A percentile compares a stretch with the other conserved stretches of the same genome.
Conservation (phyloP, 2,888 invertebrate genomes). For the Helobdella robusta region DNA sequence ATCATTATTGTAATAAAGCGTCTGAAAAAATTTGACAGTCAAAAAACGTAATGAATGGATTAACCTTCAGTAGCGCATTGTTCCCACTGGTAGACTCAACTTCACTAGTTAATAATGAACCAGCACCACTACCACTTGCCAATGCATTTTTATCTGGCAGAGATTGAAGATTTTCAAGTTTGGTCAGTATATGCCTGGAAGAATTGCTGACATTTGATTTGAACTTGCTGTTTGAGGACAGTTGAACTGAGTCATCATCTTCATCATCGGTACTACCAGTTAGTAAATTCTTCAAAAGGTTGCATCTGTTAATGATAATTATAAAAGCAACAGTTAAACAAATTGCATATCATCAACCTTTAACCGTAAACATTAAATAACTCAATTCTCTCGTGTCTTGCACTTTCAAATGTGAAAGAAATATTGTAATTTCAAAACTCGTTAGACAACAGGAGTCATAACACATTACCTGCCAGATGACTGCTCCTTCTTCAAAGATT, state of each 20-base stretch:
- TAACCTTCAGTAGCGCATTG: constrained; percentile 22
- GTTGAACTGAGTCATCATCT: constrained; percentile 20
- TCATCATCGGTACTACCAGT: constrained; percentile 18
- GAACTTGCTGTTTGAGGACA: no score
- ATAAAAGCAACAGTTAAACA: no score
- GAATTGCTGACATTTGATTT: constrained; percentile 2
- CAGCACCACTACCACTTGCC: neutral
- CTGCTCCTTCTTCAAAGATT: constrained; percentile 1
- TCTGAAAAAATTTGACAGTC: no score
- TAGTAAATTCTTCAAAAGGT: constrained; percentile 16
- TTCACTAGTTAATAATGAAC: neutral
- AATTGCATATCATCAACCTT: no score
- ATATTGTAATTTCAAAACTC: no score
- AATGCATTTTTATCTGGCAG: constrained; percentile 17
- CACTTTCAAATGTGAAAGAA: no score
- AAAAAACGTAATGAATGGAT: no score
- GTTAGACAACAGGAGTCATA: no score
- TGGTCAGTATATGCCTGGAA: constrained; percentile 17
- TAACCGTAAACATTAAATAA: no score
- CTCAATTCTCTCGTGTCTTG: no score
- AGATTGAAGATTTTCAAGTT: constrained; percentile 7
- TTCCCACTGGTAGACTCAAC: constrained; percentile 25
- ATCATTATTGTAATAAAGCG: no score
- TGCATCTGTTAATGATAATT: constrained; percentile 12
- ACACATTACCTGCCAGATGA: constrained; percentile 11